These are phyloP conservation scores for Onchidella celtica DNA, from an alignment of 2,888 invertebrate species.

Conservation along the genomic window DNA sequence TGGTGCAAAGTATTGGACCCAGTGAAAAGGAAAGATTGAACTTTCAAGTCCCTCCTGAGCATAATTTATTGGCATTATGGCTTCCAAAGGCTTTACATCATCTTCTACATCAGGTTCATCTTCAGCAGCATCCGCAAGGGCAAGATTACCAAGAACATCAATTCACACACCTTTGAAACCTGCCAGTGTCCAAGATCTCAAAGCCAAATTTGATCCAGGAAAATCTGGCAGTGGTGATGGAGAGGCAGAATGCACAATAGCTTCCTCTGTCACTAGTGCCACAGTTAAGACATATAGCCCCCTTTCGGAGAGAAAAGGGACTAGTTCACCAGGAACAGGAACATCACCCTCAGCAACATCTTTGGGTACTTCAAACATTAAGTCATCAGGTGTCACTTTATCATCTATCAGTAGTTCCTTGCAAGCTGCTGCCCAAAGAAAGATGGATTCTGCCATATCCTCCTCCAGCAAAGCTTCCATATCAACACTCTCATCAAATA, in stretches of 20 bases:
- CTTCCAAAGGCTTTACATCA: constrained; percentile 34
- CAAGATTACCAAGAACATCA: constrained; percentile 44
- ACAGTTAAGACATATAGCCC: not conserved
- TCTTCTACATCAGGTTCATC: not conserved
- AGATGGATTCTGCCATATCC: not conserved
- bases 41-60: no score
- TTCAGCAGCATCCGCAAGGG: constrained; percentile 10
- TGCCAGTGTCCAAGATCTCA: constrained; percentile 61
- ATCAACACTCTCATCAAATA: not conserved
- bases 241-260: not conserved
- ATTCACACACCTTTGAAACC: constrained; percentile 59
- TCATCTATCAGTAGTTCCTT: constrained; percentile 40
- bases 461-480: not conserved
- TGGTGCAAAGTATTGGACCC: no score
- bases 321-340: not conserved
- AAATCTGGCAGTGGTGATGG: constrained; percentile 33
- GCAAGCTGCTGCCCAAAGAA: constrained; percentile 46
- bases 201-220: constrained; percentile 60
- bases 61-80: no score
- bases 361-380: constrained; percentile 7
- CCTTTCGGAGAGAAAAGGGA: not conserved
- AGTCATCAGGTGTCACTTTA: no score
- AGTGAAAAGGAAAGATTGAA: no score
- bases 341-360: not conserved
- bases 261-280: not conserved